A percentile compares a stretch with the other conserved stretches of the same genome.
Conservation (phyloP, 2,113 vertebrate species). For the Paramisgurnus dabryanus region DNA sequence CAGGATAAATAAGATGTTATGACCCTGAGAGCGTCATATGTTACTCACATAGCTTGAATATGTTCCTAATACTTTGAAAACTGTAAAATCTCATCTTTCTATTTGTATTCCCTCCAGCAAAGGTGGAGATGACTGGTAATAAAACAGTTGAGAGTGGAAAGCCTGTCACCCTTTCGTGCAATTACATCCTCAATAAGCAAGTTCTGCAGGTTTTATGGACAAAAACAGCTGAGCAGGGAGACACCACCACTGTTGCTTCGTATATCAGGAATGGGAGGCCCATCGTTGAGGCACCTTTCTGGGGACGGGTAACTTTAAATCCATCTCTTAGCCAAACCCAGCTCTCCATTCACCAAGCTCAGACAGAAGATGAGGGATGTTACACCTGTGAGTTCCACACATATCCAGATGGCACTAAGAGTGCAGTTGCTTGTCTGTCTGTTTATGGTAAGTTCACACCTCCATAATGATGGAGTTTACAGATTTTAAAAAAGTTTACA, state of each 20-base stretch:
- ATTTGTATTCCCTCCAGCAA: slow-evolving; percentile 55
- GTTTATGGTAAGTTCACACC: slow-evolving; percentile 68
- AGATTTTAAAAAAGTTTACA: neutral
- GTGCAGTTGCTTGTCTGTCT: slow-evolving; percentile 64
- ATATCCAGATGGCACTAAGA: slow-evolving; percentile 67
- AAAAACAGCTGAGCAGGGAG: slow-evolving; percentile 69
- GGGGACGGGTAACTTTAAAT: slow-evolving; percentile 60
- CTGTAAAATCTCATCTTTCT: neutral
- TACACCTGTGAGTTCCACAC: slow-evolving; percentile 78
- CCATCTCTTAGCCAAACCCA: slow-evolving; percentile 58
- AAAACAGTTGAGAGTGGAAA: slow-evolving; percentile 64
- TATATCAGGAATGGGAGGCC: slow-evolving; percentile 33
- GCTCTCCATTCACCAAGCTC: slow-evolving; percentile 62
- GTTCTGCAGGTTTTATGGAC: slow-evolving; percentile 75
- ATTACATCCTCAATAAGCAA: slow-evolving; percentile 60
- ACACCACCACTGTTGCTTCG: slow-evolving; percentile 64
- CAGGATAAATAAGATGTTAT: neutral
- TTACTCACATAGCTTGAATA: neutral
- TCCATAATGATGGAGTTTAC: neutral
- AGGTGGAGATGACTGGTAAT: slow-evolving; percentile 63
- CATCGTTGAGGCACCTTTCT: slow-evolving; percentile 43
- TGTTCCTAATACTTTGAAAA: neutral
- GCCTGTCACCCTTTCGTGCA: slow-evolving; percentile 63
- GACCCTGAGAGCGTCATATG: neutral
- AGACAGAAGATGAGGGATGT: slow-evolving; percentile 74